These are phyloP conservation scores for Rousettus madagascariensis DNA, from an alignment of 2,797 vertebrate species.

Conservation along the genomic window DNA sequence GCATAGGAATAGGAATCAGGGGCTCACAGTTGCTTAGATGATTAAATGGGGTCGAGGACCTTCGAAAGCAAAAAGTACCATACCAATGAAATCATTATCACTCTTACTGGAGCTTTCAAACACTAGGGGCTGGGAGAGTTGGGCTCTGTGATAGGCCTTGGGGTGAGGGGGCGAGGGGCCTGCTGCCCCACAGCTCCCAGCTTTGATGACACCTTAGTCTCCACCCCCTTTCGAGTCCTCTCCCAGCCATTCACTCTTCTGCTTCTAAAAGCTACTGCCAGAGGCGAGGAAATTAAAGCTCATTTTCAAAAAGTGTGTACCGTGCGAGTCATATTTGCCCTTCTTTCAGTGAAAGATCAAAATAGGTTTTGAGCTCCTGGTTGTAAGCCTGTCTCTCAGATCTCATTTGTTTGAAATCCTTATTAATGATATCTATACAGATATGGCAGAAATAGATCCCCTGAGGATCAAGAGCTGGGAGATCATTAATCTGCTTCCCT, in stretches of 20 bases:
- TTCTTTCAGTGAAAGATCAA: slow-evolving; percentile 68
- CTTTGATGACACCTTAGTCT: not conserved
- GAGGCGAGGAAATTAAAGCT: slow-evolving; percentile 54
- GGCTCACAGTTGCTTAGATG: not conserved
- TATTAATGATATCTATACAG: slow-evolving; percentile 58
- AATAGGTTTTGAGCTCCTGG: slow-evolving; percentile 29
- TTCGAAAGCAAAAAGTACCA: not conserved
- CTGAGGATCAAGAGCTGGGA: slow-evolving; percentile 36
- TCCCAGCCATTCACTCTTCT: not conserved
- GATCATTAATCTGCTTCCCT: slow-evolving; percentile 46
- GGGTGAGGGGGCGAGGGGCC: not conserved
- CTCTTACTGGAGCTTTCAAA: not conserved
- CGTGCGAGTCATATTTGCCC: slow-evolving; percentile 22
- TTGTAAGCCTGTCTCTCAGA: slow-evolving; percentile 51
- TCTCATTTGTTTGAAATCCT: slow-evolving; percentile 70
- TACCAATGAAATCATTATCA: not conserved
- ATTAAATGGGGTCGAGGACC: not conserved
- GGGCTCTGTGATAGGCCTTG: not conserved
- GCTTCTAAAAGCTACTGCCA: slow-evolving; percentile 40
- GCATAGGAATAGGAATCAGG: not conserved
- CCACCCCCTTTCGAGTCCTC: not conserved
- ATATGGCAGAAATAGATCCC: slow-evolving; percentile 26
- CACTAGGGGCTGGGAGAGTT: not conserved
- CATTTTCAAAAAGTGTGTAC: not conserved
- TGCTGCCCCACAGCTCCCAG: not conserved